A percentile compares a stretch with the other conserved stretches of the same genome.
phyloP scores from a whole-genome alignment of 92 coral and sea anemone genomes.

The Diadumene lineata region DNA sequence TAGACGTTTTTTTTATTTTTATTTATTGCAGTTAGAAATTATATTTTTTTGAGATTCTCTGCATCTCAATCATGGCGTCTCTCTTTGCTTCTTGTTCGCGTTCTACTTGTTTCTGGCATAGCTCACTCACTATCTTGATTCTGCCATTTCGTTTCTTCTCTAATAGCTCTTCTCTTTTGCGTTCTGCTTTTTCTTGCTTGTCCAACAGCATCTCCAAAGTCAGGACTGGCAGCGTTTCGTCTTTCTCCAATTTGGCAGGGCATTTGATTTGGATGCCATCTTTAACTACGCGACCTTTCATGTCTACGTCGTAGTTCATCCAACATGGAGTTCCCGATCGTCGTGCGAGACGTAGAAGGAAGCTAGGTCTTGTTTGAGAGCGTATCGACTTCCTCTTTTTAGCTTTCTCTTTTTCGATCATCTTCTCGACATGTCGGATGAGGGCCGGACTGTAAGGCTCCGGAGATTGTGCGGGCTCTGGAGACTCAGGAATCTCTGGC shows the following conservation, averaged over 20 bases:
- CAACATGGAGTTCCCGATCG: not conserved
- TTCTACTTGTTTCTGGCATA: not conserved
- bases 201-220: not conserved
- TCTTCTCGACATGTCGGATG: not conserved
- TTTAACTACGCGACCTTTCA: not conserved
- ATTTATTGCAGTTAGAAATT: too few relatives aligned
- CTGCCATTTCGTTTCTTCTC: not conserved
- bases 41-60: too few relatives aligned
- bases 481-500: not conserved
- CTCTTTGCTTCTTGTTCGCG: not conserved
- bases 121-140: not conserved
- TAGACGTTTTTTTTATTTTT: too few relatives aligned
- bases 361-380: not conserved
- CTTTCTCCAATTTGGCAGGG: not conserved
- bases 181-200: not conserved
- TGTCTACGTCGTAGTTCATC: not conserved
- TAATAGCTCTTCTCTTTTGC: not conserved
- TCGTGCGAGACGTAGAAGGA: not conserved
- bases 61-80: not conserved
- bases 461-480: not conserved
- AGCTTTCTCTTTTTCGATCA: conserved; percentile 1
- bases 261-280: not conserved
- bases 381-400: not conserved
- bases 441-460: not conserved
- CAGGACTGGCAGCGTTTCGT: not conserved